phyloP scores from a whole-genome alignment of 2,797 vertebrate species.

The Mormyrops attenuatus region DNA sequence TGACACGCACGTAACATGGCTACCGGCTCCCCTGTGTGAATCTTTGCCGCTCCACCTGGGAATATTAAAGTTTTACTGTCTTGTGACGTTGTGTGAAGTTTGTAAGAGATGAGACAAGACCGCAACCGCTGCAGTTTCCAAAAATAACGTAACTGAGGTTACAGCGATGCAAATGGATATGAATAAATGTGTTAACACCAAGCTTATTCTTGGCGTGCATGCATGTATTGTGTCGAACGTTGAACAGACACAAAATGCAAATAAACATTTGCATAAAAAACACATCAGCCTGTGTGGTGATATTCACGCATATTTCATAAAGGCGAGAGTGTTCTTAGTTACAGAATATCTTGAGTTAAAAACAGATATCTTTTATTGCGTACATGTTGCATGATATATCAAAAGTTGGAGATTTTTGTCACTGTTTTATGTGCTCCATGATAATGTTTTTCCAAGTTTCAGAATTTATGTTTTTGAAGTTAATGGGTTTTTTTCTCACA shows the following conservation, averaged over 20 bases:
- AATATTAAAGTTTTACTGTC: neutral
- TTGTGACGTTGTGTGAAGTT: neutral
- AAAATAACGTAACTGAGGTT: neutral
- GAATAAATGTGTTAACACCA: neutral
- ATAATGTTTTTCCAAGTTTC: slow-evolving; percentile 2
- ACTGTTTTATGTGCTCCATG: neutral
- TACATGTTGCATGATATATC: neutral
- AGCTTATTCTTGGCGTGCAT: neutral
- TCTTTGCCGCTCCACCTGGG: neutral
- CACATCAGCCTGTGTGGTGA: neutral
- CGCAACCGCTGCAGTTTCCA: neutral
- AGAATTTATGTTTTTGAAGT: neutral
- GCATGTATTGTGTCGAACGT: neutral
- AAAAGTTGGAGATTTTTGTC: neutral
- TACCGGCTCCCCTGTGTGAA: neutral
- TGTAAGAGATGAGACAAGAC: neutral
- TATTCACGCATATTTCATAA: neutral
- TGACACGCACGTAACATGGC: neutral
- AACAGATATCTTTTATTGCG: neutral
- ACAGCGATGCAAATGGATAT: neutral
- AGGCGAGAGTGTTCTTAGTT: neutral
- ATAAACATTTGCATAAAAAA: slow-evolving; percentile 1
- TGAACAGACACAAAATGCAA: slow-evolving; percentile 7
- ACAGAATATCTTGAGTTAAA: slow-evolving; percentile 1
- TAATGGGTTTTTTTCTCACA: neutral